phyloP scores from a whole-genome alignment of 2,888 invertebrate genomes.

The Drosophila putrida region DNA sequence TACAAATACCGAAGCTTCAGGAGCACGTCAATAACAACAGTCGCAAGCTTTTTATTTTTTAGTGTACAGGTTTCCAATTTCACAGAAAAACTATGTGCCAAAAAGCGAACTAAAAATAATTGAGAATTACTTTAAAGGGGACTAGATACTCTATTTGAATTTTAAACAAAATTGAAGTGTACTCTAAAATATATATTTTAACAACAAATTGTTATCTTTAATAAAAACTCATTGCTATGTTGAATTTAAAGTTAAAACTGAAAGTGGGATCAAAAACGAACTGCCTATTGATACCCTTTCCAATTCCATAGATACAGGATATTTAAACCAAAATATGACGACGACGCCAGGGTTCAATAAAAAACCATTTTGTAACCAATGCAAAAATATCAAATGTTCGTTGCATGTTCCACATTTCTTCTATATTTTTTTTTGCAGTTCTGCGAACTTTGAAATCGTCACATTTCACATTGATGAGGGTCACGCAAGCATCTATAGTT shows the following conservation, averaged over 20 bases:
- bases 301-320: neutral
- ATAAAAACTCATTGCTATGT: no score
- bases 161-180: no score
- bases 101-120: conserved; percentile 7
- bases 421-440: conserved; percentile 11
- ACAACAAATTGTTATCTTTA: no score
- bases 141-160: neutral
- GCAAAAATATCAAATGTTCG: conserved; percentile 45
- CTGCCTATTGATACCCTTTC: neutral
- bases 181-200: no score
- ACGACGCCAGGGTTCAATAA: conserved; percentile 19
- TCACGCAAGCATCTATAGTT: conserved; percentile 17
- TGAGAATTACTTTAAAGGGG: neutral
- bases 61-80: conserved; percentile 29
- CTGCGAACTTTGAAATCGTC: conserved; percentile 28
- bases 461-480: conserved; percentile 54
- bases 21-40: conserved; percentile 40
- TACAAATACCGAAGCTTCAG: conserved; percentile 10
- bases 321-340: conserved; percentile 17
- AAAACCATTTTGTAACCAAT: conserved; percentile 33
- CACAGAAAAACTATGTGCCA: conserved; percentile 12
- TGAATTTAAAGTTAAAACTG: no score
- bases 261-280: no score
- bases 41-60: conserved; percentile 24
- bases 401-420: conserved; percentile 29